Evolutionary conservation across 2,888 invertebrate species (phyloP).

Genomic region (Timema podura): DNA sequence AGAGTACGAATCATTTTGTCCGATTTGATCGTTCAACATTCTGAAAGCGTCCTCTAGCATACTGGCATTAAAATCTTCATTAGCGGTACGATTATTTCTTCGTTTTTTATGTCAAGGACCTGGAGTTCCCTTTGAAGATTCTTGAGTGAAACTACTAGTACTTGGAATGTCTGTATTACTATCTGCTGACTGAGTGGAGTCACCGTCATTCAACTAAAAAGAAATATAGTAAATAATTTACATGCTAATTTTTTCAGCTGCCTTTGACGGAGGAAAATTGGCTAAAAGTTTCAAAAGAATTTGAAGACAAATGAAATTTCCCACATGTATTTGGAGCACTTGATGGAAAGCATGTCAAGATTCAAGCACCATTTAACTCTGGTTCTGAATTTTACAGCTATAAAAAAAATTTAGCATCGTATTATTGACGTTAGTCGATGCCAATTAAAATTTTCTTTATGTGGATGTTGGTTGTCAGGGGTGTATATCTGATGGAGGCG

Average conservation of each 20-base stretch:
- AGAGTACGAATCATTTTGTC: background rate
- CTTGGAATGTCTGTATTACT: too few relatives aligned
- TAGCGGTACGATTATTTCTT: too few relatives aligned
- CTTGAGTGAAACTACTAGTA: too few relatives aligned
- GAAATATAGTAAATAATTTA: too few relatives aligned
- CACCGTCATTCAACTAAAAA: too few relatives aligned
- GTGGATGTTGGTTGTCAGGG: conserved; percentile 41
- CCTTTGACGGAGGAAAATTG: conserved; percentile 34
- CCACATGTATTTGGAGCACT: conserved; percentile 38
- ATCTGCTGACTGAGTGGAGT: too few relatives aligned
- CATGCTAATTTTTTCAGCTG: background rate
- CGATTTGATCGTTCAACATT: too few relatives aligned
- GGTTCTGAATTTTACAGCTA: conserved; percentile 39
- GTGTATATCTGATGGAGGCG: conserved; percentile 39
- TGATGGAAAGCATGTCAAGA: conserved; percentile 40
- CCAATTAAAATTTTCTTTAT: conserved; percentile 40
- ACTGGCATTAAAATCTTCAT: too few relatives aligned
- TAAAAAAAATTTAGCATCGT: conserved; percentile 31
- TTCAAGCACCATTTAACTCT: conserved; percentile 37
- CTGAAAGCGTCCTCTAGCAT: too few relatives aligned
- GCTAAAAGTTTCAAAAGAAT: conserved; percentile 34
- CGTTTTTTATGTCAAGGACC: too few relatives aligned
- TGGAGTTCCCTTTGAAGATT: too few relatives aligned
- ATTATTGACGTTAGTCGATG: conserved; percentile 40
- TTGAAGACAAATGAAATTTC: conserved; percentile 38